Conservation (phyloP, 2,113 vertebrate species). For the Cinclus mexicanus region DNA sequence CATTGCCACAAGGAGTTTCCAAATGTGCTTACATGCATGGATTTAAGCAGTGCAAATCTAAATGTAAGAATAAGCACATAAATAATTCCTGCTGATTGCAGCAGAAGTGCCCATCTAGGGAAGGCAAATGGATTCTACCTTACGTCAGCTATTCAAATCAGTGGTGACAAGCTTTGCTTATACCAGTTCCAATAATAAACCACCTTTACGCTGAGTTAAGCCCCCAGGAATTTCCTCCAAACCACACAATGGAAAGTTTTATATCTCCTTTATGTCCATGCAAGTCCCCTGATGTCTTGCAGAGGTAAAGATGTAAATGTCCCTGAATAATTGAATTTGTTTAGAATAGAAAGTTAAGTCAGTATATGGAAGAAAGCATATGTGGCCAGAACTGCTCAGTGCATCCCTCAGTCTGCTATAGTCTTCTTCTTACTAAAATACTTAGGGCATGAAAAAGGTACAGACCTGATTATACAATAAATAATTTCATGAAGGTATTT, state of each 20-base stretch:
- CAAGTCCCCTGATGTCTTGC: background rate
- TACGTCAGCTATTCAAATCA: background rate
- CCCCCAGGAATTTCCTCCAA: background rate
- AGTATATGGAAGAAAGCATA: background rate
- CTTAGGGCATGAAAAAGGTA: background rate
- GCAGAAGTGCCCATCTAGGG: background rate
- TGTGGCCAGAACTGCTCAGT: background rate
- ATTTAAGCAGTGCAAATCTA: slow-evolving; percentile 15
- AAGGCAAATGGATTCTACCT: background rate
- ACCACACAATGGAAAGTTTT: background rate
- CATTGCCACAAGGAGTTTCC: background rate
- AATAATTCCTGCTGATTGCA: slow-evolving; percentile 35
- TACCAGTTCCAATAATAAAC: background rate
- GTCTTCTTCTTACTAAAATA: background rate
- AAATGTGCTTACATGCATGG: background rate
- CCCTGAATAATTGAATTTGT: background rate
- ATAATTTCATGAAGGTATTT: background rate
- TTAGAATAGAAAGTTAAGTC: background rate
- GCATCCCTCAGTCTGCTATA: background rate
- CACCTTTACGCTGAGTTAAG: background rate
- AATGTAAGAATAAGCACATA: slow-evolving; percentile 1
- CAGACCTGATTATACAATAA: background rate
- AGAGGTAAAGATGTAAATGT: background rate
- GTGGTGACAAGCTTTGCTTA: background rate
- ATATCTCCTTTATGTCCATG: background rate